Evolutionary conservation across 2,888 invertebrate genomes (phyloP).

Genomic region (Lasioglossum villosulum): DNA sequence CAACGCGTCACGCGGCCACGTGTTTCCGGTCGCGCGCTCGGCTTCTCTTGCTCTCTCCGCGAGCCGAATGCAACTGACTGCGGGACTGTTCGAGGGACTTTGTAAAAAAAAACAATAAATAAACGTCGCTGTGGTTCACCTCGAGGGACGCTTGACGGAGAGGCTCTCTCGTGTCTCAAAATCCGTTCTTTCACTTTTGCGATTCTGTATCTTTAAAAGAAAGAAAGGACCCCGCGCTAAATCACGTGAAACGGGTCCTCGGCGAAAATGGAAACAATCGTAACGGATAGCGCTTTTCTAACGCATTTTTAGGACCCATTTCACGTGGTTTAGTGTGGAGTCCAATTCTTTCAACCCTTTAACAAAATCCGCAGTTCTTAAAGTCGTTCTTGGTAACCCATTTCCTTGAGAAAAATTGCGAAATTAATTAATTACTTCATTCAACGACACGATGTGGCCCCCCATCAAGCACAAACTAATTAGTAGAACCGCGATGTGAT

Average conservation of each 20-base stretch:
- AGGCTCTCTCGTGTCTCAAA: background rate
- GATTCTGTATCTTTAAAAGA: background rate
- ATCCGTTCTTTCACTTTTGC: background rate
- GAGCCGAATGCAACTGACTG: conserved; percentile 21
- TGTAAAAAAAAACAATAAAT: background rate
- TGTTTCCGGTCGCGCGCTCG: conserved; percentile 3
- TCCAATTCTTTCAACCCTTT: background rate
- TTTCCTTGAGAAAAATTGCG: background rate
- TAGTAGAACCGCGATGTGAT: background rate
- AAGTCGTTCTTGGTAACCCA: too few relatives aligned
- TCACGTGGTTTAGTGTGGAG: too few relatives aligned
- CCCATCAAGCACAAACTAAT: background rate
- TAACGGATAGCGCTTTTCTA: too few relatives aligned
- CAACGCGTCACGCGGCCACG: conserved; percentile 26
- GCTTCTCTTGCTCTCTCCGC: conserved; percentile 20
- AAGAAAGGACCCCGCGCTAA: too few relatives aligned
- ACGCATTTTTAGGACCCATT: too few relatives aligned
- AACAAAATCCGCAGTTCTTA: background rate
- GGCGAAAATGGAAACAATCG: too few relatives aligned
- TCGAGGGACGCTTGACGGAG: background rate
- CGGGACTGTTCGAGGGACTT: background rate
- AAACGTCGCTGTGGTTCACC: background rate
- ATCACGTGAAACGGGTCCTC: too few relatives aligned
- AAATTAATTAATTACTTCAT: background rate
- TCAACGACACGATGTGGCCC: background rate